Conservation (phyloP, 2,113 vertebrate species). For the Phaethon lepturus region DNA sequence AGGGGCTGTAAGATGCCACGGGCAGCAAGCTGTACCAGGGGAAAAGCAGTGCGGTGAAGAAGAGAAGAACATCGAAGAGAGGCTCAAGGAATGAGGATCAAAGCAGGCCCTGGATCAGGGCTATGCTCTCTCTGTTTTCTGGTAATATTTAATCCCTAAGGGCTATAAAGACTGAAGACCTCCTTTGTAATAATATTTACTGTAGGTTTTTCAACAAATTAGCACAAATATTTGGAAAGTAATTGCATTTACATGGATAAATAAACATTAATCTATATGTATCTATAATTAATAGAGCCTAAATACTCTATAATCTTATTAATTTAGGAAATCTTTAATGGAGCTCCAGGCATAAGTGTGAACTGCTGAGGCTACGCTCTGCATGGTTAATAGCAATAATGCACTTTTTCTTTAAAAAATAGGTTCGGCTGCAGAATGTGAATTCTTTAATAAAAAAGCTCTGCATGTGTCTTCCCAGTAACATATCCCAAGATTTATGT, state of each 20-base stretch:
- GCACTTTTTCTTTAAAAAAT: neutral
- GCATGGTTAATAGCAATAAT: neutral
- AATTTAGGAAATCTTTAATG: neutral
- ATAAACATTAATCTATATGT: neutral
- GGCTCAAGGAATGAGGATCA: neutral
- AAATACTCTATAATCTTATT: neutral
- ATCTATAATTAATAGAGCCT: neutral
- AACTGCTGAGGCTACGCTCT: neutral
- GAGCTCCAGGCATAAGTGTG: neutral
- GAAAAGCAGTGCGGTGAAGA: neutral
- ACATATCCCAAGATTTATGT: slow-evolving; percentile 29
- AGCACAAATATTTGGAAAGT: neutral
- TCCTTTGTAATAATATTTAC: neutral
- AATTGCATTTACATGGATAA: neutral
- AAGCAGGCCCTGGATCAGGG: neutral
- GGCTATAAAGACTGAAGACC: neutral
- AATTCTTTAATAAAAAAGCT: slow-evolving; percentile 25
- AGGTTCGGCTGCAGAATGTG: neutral
- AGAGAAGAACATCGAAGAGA: neutral
- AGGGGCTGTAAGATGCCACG: neutral
- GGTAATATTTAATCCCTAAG: neutral
- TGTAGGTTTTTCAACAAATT: neutral
- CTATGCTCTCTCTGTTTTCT: neutral
- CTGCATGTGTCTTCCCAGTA: neutral
- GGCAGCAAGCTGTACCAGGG: neutral